A percentile compares a stretch with the other conserved stretches of the same genome.
Evolutionary conservation across 2,797 vertebrate genomes (phyloP).

Genomic region (Cephalopachus bancanus): DNA sequence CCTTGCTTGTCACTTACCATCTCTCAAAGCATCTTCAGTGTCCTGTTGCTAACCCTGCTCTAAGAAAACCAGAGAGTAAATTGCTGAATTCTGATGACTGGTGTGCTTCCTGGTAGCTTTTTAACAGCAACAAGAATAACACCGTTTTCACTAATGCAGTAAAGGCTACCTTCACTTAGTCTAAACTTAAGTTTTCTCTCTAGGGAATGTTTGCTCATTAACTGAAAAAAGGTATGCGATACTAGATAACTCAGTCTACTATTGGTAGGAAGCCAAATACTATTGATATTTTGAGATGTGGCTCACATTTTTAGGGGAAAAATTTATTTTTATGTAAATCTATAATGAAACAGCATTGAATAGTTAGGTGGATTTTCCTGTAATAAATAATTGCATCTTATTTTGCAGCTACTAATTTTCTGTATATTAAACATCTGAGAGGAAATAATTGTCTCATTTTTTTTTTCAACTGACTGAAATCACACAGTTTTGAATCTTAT

Average conservation of each 20-base stretch:
- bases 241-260: conserved; percentile 57
- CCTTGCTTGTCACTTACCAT: conserved; percentile 90
- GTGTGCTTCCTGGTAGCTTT: conserved; percentile 77
- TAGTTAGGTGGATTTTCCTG: not conserved
- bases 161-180: not conserved
- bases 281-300: conserved; percentile 41
- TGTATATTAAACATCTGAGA: conserved; percentile 47
- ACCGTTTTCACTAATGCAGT: conserved; percentile 55
- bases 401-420: conserved; percentile 31
- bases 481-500: conserved; percentile 58
- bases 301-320: conserved; percentile 52
- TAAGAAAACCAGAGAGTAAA: conserved; percentile 87
- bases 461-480: conserved; percentile 60
- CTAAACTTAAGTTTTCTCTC: conserved; percentile 12
- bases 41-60: conserved; percentile 91
- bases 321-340: conserved; percentile 2
- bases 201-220: conserved; percentile 36
- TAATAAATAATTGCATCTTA: conserved; percentile 51
- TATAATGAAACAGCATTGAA: conserved; percentile 8
- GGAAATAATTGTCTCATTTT: conserved; percentile 33
- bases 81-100: conserved; percentile 79
- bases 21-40: conserved; percentile 91
- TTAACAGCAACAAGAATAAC: conserved; percentile 83
- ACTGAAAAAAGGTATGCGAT: conserved; percentile 40
- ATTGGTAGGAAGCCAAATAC: not conserved